A percentile compares a stretch with the other conserved stretches of the same genome.
Conservation (phyloP, 2,113 vertebrate species). For the Oreamnos americanus region DNA sequence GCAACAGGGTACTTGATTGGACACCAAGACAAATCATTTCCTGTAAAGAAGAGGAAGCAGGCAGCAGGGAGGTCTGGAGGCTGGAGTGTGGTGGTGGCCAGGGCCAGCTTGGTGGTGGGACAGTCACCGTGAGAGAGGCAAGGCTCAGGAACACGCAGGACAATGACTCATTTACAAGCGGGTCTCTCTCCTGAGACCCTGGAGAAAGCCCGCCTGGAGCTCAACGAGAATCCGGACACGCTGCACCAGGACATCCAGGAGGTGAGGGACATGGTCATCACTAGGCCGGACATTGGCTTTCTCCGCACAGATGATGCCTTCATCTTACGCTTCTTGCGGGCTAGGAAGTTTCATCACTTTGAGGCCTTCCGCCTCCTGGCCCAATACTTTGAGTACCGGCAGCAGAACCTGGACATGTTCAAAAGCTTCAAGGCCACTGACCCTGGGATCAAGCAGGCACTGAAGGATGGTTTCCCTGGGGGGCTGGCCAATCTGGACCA, state of each 20-base stretch:
- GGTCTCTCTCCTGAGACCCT: slow-evolving; percentile 97
- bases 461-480: slow-evolving; percentile 97
- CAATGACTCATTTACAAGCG: slow-evolving; percentile 98
- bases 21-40: slow-evolving; percentile 34
- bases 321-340: slow-evolving; percentile 95
- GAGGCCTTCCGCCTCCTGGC: slow-evolving; percentile 97
- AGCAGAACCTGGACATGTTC: slow-evolving; percentile 99
- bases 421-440: slow-evolving; percentile 99
- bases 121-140: background rate
- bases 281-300: slow-evolving; percentile 97
- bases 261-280: slow-evolving; percentile 99
- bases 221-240: slow-evolving; percentile 97
- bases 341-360: slow-evolving; percentile 98
- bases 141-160: slow-evolving; percentile 54
- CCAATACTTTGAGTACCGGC: slow-evolving; percentile 98
- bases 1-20: slow-evolving; percentile 58
- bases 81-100: background rate
- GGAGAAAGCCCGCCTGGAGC: slow-evolving; percentile 97
- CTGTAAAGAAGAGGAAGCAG: slow-evolving; percentile 49
- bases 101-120: background rate
- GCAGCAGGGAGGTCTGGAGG: background rate
- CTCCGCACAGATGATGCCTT: slow-evolving; percentile 98
- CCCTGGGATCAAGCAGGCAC: slow-evolving; percentile 97
- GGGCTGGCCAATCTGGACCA: slow-evolving; percentile 96
- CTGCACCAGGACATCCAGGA: slow-evolving; percentile 99